Conservation (phyloP, 2,888 invertebrate genomes). For the Ceriagrion tenellum region DNA sequence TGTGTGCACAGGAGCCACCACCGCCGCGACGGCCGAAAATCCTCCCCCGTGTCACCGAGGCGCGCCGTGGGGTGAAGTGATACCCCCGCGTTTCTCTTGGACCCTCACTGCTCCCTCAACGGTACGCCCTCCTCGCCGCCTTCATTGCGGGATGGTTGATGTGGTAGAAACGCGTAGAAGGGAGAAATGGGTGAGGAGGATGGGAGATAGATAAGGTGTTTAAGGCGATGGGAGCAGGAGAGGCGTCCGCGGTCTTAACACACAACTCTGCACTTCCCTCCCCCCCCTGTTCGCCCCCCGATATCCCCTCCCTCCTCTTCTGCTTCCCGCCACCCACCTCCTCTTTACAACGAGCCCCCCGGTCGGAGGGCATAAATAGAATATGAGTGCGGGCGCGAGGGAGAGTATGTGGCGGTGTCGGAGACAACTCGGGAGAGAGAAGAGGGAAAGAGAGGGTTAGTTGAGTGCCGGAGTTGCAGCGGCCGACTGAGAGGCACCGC, state of each 20-base stretch:
- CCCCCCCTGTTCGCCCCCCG: not conserved
- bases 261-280: not conserved
- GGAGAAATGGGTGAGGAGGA: not conserved
- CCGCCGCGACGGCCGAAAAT: not conserved
- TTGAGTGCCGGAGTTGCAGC: conserved; percentile 57
- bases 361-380: not conserved
- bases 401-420: not conserved
- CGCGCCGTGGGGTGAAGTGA: too few species aligned
- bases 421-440: not conserved
- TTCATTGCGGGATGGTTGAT: not conserved
- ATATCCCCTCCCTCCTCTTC: not conserved
- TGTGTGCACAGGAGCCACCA: too few species aligned
- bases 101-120: too few species aligned
- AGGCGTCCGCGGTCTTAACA: not conserved
- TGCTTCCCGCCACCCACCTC: not conserved
- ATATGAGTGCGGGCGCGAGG: not conserved
- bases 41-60: not conserved
- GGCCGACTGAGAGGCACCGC: conserved; percentile 55
- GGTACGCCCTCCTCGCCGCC: not conserved
- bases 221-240: not conserved
- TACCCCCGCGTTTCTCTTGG: too few species aligned
- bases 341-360: not conserved
- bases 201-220: not conserved
- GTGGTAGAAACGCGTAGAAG: not conserved
- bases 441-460: not conserved